These are phyloP conservation scores for Aldabrachelys gigantea DNA, from an alignment of 2,113 vertebrate genomes.

Conservation along the genomic window DNA sequence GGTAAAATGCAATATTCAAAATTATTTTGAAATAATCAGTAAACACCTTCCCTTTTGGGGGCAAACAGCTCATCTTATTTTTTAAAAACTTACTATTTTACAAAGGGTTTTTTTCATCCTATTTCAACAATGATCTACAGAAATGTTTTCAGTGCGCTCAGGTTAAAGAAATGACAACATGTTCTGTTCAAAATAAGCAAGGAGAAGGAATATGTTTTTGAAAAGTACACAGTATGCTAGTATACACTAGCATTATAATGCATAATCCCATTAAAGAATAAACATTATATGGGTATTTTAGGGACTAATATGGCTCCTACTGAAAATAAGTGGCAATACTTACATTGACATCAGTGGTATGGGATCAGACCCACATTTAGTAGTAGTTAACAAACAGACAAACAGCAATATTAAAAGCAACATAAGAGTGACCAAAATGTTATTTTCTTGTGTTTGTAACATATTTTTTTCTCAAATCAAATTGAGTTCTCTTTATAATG, in stretches of 20 bases:
- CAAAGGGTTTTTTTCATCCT: not conserved
- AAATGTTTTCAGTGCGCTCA: not conserved
- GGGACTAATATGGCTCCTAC: not conserved
- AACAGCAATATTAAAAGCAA: not conserved
- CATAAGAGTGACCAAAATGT: not conserved
- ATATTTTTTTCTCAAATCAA: not conserved
- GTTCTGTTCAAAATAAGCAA: conserved; percentile 48
- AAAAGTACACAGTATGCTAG: not conserved
- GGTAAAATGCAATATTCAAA: not conserved
- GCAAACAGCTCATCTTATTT: not conserved
- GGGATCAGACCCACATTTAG: not conserved
- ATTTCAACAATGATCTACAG: not conserved
- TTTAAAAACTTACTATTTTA: conserved; percentile 4
- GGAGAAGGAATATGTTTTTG: conserved; percentile 38
- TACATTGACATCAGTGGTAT: not conserved
- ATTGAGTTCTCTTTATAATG: not conserved
- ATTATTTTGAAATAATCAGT: not conserved
- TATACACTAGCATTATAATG: not conserved
- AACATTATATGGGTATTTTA: not conserved
- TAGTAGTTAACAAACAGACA: not conserved
- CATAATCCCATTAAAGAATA: not conserved
- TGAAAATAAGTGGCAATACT: not conserved
- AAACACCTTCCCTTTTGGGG: not conserved
- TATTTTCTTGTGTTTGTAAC: not conserved
- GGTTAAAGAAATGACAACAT: conserved; percentile 1